These are phyloP conservation scores for Heliocidaris erythrogramma DNA, from an alignment of 35 echinoderm and acorn worm genomes.

Conservation along the genomic window DNA sequence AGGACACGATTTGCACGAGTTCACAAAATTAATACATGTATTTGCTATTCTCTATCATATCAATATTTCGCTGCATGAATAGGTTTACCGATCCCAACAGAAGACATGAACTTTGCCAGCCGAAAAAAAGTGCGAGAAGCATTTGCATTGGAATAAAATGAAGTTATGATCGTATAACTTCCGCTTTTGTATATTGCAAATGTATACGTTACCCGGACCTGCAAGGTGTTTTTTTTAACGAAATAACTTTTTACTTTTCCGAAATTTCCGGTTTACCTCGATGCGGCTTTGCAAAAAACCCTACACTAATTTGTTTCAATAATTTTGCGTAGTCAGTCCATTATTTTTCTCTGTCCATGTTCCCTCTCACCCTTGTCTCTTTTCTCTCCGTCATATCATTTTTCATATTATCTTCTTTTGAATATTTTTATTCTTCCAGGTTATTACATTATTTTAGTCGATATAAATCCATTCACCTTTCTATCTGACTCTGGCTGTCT, in stretches of 20 bases:
- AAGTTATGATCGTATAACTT: background rate
- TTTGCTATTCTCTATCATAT: background rate
- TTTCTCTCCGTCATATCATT: too few species aligned
- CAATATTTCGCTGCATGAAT: background rate
- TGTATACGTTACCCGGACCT: background rate
- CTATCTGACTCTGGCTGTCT: too few species aligned
- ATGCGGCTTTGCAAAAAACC: background rate
- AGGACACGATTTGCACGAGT: background rate
- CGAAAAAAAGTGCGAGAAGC: too few species aligned
- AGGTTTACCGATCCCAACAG: background rate
- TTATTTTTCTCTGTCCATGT: background rate
- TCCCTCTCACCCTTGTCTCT: too few species aligned
- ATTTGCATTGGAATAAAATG: background rate
- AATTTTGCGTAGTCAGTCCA: background rate
- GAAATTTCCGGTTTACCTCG: constrained; percentile 8
- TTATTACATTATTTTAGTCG: too few species aligned
- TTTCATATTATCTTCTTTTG: too few species aligned
- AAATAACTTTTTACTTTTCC: background rate
- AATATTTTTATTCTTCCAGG: too few species aligned
- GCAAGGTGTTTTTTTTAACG: background rate
- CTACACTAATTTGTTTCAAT: background rate
- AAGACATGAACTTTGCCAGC: background rate
- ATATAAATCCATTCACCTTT: too few species aligned
- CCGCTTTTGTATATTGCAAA: background rate
- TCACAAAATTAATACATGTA: constrained; percentile 2